phyloP scores from a whole-genome alignment of 2,888 invertebrate species.

The Patella caerulea region DNA sequence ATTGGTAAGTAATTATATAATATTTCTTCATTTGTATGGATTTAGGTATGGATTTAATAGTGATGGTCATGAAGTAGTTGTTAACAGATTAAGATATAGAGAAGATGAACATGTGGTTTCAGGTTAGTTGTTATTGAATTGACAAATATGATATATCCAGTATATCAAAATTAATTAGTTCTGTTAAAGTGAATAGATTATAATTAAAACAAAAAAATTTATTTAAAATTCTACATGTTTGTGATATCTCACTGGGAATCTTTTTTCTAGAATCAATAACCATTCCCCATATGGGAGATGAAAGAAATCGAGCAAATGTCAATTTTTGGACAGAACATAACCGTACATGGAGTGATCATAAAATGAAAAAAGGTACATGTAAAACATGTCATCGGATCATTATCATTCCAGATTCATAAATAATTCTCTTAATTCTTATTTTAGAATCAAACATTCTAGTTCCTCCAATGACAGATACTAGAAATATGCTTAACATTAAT shows the following conservation, averaged over 20 bases:
- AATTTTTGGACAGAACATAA: slow-evolving; percentile 39
- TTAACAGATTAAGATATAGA: slow-evolving; percentile 76
- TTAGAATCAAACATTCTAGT: slow-evolving; percentile 1
- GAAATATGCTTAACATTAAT: slow-evolving; percentile 66
- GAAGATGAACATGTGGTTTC: slow-evolving; percentile 30
- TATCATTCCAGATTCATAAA: too few species aligned
- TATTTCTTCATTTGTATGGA: slow-evolving; percentile 24
- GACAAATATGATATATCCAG: too few species aligned
- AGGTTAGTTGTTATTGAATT: slow-evolving; percentile 20
- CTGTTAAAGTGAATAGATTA: too few species aligned
- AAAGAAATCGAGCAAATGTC: slow-evolving; percentile 49
- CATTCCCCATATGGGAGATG: slow-evolving; percentile 37
- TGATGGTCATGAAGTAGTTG: slow-evolving; percentile 87
- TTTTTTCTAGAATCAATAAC: slow-evolving; percentile 18
- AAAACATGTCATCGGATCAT: too few species aligned
- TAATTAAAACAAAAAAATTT: too few species aligned
- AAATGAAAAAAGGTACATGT: slow-evolving; percentile 20
- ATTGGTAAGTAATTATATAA: background rate
- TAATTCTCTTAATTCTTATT: background rate
- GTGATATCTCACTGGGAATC: background rate
- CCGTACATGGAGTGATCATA: slow-evolving; percentile 18
- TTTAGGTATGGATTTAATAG: slow-evolving; percentile 93
- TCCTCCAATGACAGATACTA: slow-evolving; percentile 48
- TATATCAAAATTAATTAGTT: too few species aligned
- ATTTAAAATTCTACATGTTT: too few species aligned